Percentiles rank a stretch among this genome's conserved stretches.
These are phyloP conservation scores for Ditylenchus dipsaci DNA, from an alignment of 1,140 invertebrate species.

Conservation along the genomic window DNA sequence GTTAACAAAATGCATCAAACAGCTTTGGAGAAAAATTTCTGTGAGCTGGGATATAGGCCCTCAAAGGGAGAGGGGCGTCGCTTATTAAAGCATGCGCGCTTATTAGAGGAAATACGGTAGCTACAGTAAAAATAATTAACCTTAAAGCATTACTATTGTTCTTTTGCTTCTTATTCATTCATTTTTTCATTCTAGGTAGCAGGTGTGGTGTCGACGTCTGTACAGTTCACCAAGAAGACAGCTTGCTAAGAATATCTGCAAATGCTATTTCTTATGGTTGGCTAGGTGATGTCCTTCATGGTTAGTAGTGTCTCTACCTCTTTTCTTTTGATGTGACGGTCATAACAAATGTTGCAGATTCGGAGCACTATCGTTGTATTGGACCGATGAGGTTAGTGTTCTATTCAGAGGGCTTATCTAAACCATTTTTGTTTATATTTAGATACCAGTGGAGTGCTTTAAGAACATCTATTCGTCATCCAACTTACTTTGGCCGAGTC, in stretches of 20 bases:
- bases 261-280: conserved; percentile 81
- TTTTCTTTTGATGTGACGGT: neutral
- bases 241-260: conserved; percentile 70
- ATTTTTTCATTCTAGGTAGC: conserved; percentile 26
- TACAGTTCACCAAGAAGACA: conserved; percentile 69
- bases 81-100: too few species aligned
- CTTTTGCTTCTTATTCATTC: too few species aligned
- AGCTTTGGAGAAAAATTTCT: too few species aligned
- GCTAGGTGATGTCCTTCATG: conserved; percentile 74
- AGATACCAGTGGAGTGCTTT: conserved; percentile 33
- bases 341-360: conserved; percentile 61
- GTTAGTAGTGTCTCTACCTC: neutral
- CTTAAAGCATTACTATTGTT: too few species aligned
- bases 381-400: conserved; percentile 76
- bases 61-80: too few species aligned
- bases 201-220: conserved; percentile 69
- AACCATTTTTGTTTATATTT: neutral
- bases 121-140: too few species aligned
- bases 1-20: too few species aligned
- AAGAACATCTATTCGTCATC: conserved; percentile 54
- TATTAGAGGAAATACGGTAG: too few species aligned
- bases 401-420: conserved; percentile 63
- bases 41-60: too few species aligned
- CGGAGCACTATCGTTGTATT: conserved; percentile 80
- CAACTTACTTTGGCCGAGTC: conserved; percentile 50